Evolutionary conservation across 2,113 vertebrate genomes (phyloP).

Genomic region (Ascaphus truei): DNA sequence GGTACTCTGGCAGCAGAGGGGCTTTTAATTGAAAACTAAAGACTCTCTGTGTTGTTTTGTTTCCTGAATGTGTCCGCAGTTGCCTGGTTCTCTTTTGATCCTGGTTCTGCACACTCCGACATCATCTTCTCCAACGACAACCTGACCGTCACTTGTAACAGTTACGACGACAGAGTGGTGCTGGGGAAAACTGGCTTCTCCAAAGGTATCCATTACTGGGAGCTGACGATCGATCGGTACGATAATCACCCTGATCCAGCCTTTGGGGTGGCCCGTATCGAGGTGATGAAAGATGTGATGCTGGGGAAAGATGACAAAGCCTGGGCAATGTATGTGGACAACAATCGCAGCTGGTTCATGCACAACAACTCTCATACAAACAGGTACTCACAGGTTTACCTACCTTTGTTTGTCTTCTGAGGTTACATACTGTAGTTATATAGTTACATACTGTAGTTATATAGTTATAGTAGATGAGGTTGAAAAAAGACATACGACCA

Average conservation of each 20-base stretch:
- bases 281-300: conserved; percentile 95
- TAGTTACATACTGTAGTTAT: too few relatives aligned
- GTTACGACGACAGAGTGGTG: conserved; percentile 95
- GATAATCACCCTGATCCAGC: conserved; percentile 97
- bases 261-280: conserved; percentile 83
- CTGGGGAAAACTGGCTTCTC: conserved; percentile 90
- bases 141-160: conserved; percentile 95
- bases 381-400: conserved; percentile 77
- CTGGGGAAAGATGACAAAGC: conserved; percentile 98
- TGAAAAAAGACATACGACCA: too few relatives aligned
- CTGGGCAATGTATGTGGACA: conserved; percentile 99
- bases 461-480: too few relatives aligned
- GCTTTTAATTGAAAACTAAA: conserved; percentile 8
- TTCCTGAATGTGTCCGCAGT: conserved; percentile 63
- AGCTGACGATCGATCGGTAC: conserved; percentile 90
- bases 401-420: too few relatives aligned
- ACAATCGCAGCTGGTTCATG: conserved; percentile 99
- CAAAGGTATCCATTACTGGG: conserved; percentile 96
- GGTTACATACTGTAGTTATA: too few relatives aligned
- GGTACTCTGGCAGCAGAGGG: too few relatives aligned
- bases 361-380: conserved; percentile 99
- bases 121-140: conserved; percentile 98
- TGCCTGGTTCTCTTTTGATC: conserved; percentile 95
- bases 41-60: conserved; percentile 35
- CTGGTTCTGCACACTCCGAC: conserved; percentile 86